A percentile compares a stretch with the other conserved stretches of the same genome.
phyloP scores from a whole-genome alignment of 2,113 vertebrate genomes.

The Daboia siamensis region DNA sequence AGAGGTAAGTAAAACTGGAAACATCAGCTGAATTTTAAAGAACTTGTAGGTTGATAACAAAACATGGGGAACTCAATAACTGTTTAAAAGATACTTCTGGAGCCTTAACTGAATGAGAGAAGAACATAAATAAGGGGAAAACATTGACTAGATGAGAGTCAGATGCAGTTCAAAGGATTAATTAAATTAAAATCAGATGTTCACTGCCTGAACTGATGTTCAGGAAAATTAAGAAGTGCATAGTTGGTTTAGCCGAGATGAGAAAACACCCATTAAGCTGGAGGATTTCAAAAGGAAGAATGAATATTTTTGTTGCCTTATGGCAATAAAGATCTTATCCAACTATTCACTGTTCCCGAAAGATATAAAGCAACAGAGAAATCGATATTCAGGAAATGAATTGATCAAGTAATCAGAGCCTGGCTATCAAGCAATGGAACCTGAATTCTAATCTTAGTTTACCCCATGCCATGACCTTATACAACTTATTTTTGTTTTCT shows the following conservation, averaged over 20 bases:
- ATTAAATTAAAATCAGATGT: constrained; percentile 22
- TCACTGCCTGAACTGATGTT: neutral
- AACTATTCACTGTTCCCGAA: neutral
- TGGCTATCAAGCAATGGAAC: neutral
- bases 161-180: constrained; percentile 17
- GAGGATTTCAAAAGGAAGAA: neutral
- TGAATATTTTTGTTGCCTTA: neutral
- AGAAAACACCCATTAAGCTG: neutral
- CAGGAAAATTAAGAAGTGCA: neutral
- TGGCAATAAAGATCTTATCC: neutral
- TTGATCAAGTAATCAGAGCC: neutral
- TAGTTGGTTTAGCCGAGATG: neutral
- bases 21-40: neutral
- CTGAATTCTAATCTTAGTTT: neutral
- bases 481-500: neutral
- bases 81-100: constrained; percentile 9
- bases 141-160: constrained; percentile 13
- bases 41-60: neutral
- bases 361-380: neutral
- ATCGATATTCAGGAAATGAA: neutral
- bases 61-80: constrained; percentile 5
- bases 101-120: constrained; percentile 6
- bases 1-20: neutral
- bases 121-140: constrained; percentile 13
- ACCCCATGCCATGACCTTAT: neutral